phyloP scores from a whole-genome alignment of 2,113 vertebrate species.

The Verasper variegatus region DNA sequence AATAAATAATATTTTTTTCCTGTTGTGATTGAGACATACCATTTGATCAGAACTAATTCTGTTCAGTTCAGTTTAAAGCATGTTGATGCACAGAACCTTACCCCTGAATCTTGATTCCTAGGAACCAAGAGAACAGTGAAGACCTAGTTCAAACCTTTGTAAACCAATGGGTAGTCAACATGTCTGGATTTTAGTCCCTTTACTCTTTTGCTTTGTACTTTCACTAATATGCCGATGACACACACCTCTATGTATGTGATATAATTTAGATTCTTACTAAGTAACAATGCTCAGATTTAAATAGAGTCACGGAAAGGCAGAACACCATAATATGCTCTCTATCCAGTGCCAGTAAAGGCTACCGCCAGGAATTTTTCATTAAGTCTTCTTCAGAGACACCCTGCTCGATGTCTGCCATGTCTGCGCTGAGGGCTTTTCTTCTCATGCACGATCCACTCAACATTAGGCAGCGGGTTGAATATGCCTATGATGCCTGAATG shows the following conservation, averaged over 20 bases:
- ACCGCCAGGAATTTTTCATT: conserved; percentile 41
- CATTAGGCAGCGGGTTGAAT: conserved; percentile 50
- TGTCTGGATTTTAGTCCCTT: no score
- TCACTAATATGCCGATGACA: conserved; percentile 30
- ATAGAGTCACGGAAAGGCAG: background rate
- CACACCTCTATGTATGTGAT: conserved; percentile 20
- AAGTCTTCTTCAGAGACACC: conserved; percentile 37
- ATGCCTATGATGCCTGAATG: conserved; percentile 28
- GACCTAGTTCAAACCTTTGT: no score
- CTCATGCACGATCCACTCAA: conserved; percentile 40
- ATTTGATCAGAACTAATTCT: no score
- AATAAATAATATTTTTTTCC: no score
- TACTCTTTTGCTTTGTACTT: background rate
- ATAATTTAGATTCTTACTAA: background rate
- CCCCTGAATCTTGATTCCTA: no score
- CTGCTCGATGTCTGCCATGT: conserved; percentile 20
- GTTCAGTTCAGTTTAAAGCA: no score
- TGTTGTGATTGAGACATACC: no score
- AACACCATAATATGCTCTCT: conserved; percentile 14
- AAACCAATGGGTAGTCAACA: no score
- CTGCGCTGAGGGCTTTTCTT: conserved; percentile 38
- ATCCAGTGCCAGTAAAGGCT: conserved; percentile 21
- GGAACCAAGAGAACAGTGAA: no score
- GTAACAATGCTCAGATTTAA: background rate
- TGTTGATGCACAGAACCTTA: no score